Conservation (phyloP, 1,140 invertebrate genomes). For the Bombus vancouverensis region DNA sequence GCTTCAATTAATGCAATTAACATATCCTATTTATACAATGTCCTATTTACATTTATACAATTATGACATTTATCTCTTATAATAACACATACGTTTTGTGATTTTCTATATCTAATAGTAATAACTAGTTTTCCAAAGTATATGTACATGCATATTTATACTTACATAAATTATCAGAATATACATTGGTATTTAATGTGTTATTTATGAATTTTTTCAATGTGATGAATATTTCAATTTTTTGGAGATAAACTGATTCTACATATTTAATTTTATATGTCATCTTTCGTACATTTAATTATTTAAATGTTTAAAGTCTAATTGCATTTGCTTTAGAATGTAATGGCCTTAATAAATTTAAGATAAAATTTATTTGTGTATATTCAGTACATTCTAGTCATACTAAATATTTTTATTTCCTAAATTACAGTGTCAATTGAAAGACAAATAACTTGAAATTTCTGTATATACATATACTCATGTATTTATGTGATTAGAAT, state of each 20-base stretch:
- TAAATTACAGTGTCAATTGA: constrained; percentile 45
- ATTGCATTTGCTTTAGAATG: constrained; percentile 1
- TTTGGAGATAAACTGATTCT: neutral
- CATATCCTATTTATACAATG: constrained; percentile 13
- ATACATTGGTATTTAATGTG: neutral
- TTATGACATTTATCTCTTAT: neutral
- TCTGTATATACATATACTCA: neutral
- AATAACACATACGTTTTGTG: neutral
- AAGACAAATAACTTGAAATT: constrained; percentile 36
- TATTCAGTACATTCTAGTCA: neutral
- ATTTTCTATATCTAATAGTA: neutral
- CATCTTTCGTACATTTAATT: neutral
- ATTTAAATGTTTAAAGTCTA: neutral
- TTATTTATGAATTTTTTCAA: neutral
- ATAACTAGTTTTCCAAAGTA: neutral
- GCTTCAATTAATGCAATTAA: constrained; percentile 13
- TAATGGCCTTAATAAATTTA: neutral
- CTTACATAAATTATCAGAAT: neutral
- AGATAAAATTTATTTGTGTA: neutral
- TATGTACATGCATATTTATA: neutral
- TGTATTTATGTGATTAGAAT: constrained; percentile 6
- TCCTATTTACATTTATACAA: neutral
- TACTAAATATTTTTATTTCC: neutral
- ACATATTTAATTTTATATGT: neutral
- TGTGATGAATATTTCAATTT: neutral